Conservation (phyloP, 2,888 invertebrate species). For the Drosophila atroscutellata region DNA sequence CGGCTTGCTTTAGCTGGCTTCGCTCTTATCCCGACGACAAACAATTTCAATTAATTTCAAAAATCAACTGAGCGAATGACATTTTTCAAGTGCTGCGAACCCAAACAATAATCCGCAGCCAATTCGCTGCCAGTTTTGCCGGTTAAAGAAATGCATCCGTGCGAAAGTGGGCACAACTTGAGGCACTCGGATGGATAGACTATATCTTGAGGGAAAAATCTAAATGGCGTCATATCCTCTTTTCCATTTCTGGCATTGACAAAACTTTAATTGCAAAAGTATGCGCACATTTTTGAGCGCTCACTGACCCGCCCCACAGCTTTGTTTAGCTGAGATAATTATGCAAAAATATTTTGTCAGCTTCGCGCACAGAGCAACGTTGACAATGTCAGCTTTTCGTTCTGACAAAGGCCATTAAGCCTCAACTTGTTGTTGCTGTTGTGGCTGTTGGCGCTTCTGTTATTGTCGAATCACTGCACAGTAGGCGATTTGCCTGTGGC, state of each 20-base stretch:
- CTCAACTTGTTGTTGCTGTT: conserved; percentile 8
- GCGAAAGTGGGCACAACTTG: conserved; percentile 33
- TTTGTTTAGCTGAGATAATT: conserved; percentile 57
- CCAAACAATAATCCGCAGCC: conserved; percentile 42
- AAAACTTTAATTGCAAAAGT: conserved; percentile 71
- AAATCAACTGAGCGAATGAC: conserved; percentile 61
- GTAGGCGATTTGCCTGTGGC: conserved; percentile 42
- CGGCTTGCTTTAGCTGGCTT: conserved; percentile 38
- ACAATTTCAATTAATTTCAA: conserved; percentile 75
- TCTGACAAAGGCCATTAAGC: conserved; percentile 38
- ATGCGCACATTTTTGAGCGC: conserved; percentile 12
- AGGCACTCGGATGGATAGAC: conserved; percentile 28
- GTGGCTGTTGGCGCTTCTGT: neutral
- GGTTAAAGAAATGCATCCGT: conserved; percentile 53
- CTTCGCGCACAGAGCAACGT: conserved; percentile 36
- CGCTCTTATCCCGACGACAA: conserved; percentile 37
- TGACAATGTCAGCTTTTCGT: conserved; percentile 18
- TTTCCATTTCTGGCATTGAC: conserved; percentile 32
- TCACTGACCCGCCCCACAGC: neutral
- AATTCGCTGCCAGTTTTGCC: conserved; percentile 20
- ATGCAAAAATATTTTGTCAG: conserved; percentile 66
- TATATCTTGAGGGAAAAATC: conserved; percentile 61
- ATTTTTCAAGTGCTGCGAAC: conserved; percentile 35
- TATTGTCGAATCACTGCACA: conserved; percentile 40
- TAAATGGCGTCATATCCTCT: conserved; percentile 49